phyloP scores from a whole-genome alignment of 2,888 invertebrate genomes.

The Cremastinae sp. region DNA sequence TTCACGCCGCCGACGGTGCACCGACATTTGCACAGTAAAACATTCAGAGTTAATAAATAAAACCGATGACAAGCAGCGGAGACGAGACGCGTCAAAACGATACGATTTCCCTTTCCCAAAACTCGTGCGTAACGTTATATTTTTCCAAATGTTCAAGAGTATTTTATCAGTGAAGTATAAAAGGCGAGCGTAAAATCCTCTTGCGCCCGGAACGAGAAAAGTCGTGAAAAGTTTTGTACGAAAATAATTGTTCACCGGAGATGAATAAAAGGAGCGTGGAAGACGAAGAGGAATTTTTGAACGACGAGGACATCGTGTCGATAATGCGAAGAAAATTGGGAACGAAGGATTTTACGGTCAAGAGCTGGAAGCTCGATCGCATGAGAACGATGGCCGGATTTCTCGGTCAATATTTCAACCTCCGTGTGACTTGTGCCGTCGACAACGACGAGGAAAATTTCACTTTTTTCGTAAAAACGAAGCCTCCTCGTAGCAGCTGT shows the following conservation, averaged over 20 bases:
- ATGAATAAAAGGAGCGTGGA: neutral
- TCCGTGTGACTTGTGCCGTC: constrained; percentile 54
- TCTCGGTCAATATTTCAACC: constrained; percentile 66
- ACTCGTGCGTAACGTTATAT: too few relatives aligned
- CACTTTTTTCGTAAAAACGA: constrained; percentile 68
- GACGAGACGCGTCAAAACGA: neutral
- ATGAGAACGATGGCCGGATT: constrained; percentile 63
- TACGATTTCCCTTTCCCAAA: neutral
- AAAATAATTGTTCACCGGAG: neutral
- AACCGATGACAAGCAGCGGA: neutral
- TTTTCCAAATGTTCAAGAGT: too few relatives aligned
- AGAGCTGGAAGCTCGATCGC: constrained; percentile 63
- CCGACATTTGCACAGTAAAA: neutral
- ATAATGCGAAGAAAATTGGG: constrained; percentile 64
- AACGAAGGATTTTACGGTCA: constrained; percentile 57
- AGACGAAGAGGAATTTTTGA: constrained; percentile 43
- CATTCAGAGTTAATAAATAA: constrained; percentile 23
- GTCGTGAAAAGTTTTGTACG: neutral
- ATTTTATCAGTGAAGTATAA: too few relatives aligned
- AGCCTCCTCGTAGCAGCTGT: constrained; percentile 59
- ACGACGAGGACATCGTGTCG: constrained; percentile 61
- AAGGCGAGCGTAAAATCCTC: too few relatives aligned
- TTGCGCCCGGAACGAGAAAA: neutral
- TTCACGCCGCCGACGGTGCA: neutral
- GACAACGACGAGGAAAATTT: constrained; percentile 43